Conservation (phyloP, 2,113 vertebrate species). For the Bos javanicus region DNA sequence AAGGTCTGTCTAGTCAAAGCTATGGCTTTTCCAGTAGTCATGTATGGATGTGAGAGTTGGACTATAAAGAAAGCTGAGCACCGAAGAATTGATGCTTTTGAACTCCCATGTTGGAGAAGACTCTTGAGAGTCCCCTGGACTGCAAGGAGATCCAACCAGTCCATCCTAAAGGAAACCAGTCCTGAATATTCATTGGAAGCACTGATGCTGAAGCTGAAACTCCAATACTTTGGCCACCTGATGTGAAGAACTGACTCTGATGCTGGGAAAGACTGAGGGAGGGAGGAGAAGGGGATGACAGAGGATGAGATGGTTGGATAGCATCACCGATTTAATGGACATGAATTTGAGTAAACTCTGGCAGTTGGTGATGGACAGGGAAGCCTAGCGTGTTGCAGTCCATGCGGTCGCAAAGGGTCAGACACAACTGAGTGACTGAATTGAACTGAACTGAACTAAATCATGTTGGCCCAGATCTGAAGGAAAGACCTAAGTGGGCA, state of each 20-base stretch:
- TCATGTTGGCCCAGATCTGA: background rate
- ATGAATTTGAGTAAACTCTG: no score
- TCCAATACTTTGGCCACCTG: background rate
- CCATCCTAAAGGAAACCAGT: background rate
- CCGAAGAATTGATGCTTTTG: background rate
- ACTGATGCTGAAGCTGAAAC: background rate
- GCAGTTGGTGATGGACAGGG: no score
- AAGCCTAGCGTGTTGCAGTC: no score
- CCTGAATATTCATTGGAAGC: background rate
- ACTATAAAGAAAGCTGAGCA: background rate
- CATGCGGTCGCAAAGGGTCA: no score
- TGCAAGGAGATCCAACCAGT: background rate
- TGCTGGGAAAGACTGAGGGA: background rate
- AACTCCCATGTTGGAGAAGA: background rate
- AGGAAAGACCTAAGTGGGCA: slow-evolving; percentile 29
- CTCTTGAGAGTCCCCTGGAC: background rate
- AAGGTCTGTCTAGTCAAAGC: background rate
- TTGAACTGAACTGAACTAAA: background rate
- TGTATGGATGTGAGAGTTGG: background rate
- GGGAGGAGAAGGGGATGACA: background rate
- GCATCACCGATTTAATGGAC: background rate
- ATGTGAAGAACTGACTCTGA: background rate
- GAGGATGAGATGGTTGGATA: background rate
- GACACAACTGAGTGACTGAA: no score
- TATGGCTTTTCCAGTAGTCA: background rate